Evolutionary conservation across 2,113 vertebrate species (phyloP).

Genomic region (Eudyptes chrysolophus): DNA sequence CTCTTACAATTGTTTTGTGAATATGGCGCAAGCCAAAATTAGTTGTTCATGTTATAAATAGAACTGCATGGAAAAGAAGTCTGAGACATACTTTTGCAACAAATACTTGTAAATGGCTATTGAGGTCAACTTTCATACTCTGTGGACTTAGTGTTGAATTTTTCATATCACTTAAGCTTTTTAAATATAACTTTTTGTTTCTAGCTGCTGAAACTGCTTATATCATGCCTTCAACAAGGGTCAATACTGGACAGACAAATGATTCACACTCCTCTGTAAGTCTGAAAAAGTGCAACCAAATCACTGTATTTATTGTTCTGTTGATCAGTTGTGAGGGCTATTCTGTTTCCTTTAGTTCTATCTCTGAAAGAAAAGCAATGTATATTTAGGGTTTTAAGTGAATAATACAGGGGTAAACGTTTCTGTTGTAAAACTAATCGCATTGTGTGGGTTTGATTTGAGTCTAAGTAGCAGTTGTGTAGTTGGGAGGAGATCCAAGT

Average conservation of each 20-base stretch:
- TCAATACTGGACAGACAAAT: slow-evolving; percentile 61
- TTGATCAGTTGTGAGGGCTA: not conserved
- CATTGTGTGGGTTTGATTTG: slow-evolving; percentile 1
- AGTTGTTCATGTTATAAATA: not conserved
- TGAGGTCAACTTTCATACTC: not conserved
- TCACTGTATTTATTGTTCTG: not conserved
- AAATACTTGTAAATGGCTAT: not conserved
- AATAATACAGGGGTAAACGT: not conserved
- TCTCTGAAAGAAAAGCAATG: not conserved
- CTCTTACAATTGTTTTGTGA: not conserved
- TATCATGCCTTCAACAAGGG: slow-evolving; percentile 54
- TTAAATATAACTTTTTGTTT: slow-evolving; percentile 27
- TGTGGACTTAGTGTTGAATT: not conserved
- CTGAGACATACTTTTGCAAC: not conserved
- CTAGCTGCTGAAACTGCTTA: slow-evolving; percentile 70
- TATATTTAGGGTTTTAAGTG: not conserved
- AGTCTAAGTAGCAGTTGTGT: slow-evolving; percentile 20
- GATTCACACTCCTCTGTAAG: slow-evolving; percentile 74
- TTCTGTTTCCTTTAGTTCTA: not conserved
- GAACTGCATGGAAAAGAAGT: not conserved
- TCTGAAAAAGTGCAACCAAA: slow-evolving; percentile 22
- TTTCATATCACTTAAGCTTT: not conserved
- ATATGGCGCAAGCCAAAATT: not conserved
- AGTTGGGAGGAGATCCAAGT: slow-evolving; percentile 40
- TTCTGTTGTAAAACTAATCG: slow-evolving; percentile 13